Percentiles rank a stretch among this genome's conserved stretches.
phyloP scores from a whole-genome alignment of 1,140 invertebrate genomes.

The Hypsibius dujardini region DNA sequence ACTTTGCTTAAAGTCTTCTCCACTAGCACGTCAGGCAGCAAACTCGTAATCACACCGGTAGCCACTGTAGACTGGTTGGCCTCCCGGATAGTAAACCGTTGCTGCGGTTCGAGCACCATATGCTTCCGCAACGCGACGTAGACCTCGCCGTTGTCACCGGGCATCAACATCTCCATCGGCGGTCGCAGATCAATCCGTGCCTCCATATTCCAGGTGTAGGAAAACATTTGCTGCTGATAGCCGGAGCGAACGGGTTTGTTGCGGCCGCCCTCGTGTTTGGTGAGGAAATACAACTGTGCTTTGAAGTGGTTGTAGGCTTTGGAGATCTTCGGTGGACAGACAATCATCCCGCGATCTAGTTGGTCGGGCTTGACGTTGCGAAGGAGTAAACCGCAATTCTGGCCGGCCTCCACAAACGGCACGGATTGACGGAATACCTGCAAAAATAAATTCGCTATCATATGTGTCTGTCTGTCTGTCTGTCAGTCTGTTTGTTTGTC shows the following conservation, averaged over 20 bases:
- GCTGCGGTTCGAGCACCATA: slow-evolving; percentile 60
- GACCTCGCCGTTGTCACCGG: too few relatives aligned
- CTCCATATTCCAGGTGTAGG: slow-evolving; percentile 61
- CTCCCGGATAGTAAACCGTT: slow-evolving; percentile 65
- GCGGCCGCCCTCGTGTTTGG: slow-evolving; percentile 59
- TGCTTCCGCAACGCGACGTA: too few relatives aligned
- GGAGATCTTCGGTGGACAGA: slow-evolving; percentile 48
- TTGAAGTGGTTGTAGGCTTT: slow-evolving; percentile 56
- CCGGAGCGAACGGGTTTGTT: slow-evolving; percentile 51
- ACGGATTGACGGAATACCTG: too few relatives aligned
- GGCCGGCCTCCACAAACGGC: too few relatives aligned
- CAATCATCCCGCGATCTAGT: too few relatives aligned
- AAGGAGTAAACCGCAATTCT: too few relatives aligned
- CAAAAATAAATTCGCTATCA: too few relatives aligned
- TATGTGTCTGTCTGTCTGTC: too few relatives aligned
- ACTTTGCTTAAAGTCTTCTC: not conserved
- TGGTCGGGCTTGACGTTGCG: too few relatives aligned
- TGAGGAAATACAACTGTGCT: slow-evolving; percentile 65
- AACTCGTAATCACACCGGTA: slow-evolving; percentile 56
- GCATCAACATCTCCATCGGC: too few relatives aligned
- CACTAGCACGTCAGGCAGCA: slow-evolving; percentile 36
- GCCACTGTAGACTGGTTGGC: slow-evolving; percentile 59
- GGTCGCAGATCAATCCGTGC: slow-evolving; percentile 51
- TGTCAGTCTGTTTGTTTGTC: too few relatives aligned
- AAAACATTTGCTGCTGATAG: slow-evolving; percentile 59